Evolutionary conservation across 2,797 vertebrate genomes (phyloP).

Genomic region (Cottoperca gobio): DNA sequence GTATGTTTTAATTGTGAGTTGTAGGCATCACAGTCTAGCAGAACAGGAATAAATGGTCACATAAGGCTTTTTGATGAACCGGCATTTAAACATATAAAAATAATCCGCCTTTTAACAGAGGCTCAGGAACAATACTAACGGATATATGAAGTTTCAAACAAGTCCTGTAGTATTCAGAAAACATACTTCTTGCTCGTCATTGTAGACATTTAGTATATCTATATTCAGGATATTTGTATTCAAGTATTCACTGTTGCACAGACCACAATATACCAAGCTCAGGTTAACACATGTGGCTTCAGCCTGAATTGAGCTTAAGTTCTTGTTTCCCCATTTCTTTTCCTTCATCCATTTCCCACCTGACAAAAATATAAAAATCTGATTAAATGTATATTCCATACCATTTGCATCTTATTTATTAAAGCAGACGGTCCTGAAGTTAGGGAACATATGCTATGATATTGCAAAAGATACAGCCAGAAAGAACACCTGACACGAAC

Average conservation of each 20-base stretch:
- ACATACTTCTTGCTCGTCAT: background rate
- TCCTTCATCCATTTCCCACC: background rate
- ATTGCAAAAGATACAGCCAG: background rate
- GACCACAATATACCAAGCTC: background rate
- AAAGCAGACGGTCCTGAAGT: background rate
- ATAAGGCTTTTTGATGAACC: conserved; percentile 53
- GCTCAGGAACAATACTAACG: background rate
- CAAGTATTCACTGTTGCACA: conserved; percentile 26
- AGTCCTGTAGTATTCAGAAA: background rate
- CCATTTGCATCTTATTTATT: background rate
- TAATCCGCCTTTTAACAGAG: background rate
- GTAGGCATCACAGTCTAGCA: conserved; percentile 15
- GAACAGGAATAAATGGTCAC: conserved; percentile 7
- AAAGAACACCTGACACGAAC: background rate
- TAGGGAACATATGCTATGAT: background rate
- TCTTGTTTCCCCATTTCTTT: background rate
- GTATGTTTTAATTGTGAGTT: conserved; percentile 54
- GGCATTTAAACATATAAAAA: conserved; percentile 8
- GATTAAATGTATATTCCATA: background rate
- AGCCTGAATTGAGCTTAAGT: background rate
- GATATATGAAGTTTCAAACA: conserved; percentile 15
- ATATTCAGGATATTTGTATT: conserved; percentile 22
- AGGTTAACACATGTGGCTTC: background rate
- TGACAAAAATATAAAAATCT: conserved; percentile 9
- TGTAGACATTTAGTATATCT: background rate